phyloP scores from a whole-genome alignment of 2,888 invertebrate genomes.

The Orthosia cruda region DNA sequence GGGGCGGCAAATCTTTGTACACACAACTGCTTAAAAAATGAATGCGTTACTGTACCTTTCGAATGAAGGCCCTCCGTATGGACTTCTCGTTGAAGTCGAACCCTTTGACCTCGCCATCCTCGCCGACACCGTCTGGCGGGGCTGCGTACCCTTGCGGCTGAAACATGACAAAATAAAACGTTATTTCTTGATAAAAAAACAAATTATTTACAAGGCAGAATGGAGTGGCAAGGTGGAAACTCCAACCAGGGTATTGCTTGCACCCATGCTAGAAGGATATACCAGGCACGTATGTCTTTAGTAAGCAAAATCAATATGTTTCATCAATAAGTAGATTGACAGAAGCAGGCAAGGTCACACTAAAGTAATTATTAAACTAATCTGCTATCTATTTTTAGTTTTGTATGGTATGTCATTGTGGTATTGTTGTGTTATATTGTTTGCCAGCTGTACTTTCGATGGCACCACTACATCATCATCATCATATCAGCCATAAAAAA shows the following conservation, averaged over 20 bases:
- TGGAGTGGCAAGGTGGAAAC: no score
- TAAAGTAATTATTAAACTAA: slow-evolving; percentile 21
- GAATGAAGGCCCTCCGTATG: slow-evolving; percentile 94
- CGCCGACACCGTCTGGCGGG: slow-evolving; percentile 88
- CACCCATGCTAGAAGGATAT: no score
- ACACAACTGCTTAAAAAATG: not conserved
- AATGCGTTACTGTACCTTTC: slow-evolving; percentile 90
- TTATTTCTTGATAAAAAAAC: not conserved
- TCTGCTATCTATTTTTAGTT: slow-evolving; percentile 27
- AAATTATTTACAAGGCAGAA: no score
- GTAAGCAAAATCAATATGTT: slow-evolving; percentile 27
- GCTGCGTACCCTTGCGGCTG: slow-evolving; percentile 83
- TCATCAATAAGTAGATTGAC: slow-evolving; percentile 11
- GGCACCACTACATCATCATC: no score
- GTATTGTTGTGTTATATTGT: not conserved
- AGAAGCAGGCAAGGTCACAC: slow-evolving; percentile 11
- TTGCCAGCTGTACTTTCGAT: not conserved
- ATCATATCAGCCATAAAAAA: no score
- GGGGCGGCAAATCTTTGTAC: no score
- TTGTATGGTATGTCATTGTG: not conserved
- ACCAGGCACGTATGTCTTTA: not conserved
- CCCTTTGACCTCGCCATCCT: slow-evolving; percentile 92
- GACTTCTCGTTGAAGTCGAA: slow-evolving; percentile 94
- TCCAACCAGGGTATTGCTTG: no score
- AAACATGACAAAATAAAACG: slow-evolving; percentile 16